Base-by-base conservation (phyloP, 1,140 invertebrate species). In the Drosophila kurseongensis region DNA sequence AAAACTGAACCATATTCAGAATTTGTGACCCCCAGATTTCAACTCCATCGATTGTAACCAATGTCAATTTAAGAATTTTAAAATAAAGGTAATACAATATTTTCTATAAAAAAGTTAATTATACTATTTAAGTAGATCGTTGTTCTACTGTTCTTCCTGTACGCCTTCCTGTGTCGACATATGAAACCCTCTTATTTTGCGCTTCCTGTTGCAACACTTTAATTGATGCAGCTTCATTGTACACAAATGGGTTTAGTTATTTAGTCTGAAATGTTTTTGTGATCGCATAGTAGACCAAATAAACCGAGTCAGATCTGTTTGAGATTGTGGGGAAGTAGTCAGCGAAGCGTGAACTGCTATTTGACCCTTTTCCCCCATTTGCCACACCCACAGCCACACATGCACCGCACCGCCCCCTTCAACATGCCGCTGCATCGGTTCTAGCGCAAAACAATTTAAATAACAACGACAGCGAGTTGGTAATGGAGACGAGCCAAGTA, bases 381-480 rank as follows among this genome's bases (percentile, higher is more conserved):
- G 51, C 48, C 54, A 59, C 36, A 44, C 55, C 54, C 41, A 60
- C 73, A 58, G 29, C 23, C 23, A 29, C 27, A 40, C 41, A 23
- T 44, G 27, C 42, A 44, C 9, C 23, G 18, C 38, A 27, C 18
- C 18, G 3, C 14, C 14, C 32, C 38, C 42, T 12, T 2, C 16
- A 12, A 42, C 55, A 29, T 14, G 35, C 32, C 38, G 38, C 48
- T n/a, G 29, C 60, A 50, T 74, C 59, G 32, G 48, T 80, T 83
- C 54, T 80, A 60, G 76, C 51, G 16, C 65, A 80, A 74, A 84
- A 79, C 80, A 84, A 84, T 83, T 83, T 83, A 83, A 83, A 84
- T 84, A 83, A 84, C 71, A 73, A 73, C 51, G 67, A 48, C 41
- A 57, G 38, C 16, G 35, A 47, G 51, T 79, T 83, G 80, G 80